Percentiles rank a stretch among this genome's conserved stretches.
Conservation (phyloP, 1,140 invertebrate genomes). For the Aphaenogaster ashmeadi region DNA sequence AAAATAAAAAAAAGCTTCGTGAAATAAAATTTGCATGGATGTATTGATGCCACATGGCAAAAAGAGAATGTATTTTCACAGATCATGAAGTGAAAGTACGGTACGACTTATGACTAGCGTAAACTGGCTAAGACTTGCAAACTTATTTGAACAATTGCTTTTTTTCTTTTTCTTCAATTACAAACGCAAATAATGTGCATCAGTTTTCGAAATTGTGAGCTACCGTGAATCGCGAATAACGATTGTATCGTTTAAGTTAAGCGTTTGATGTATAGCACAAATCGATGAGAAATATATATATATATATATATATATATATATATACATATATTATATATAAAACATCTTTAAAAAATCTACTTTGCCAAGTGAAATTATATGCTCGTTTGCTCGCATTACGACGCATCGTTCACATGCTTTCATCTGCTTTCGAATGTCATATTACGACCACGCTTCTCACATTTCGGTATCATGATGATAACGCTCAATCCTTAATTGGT, state of each 20-base stretch:
- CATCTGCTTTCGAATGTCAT: background rate
- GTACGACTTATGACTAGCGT: constrained; percentile 67
- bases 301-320: background rate
- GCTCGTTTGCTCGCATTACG: background rate
- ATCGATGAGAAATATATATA: background rate
- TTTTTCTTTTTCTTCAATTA: constrained; percentile 6
- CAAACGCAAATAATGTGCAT: background rate
- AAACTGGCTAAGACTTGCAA: constrained; percentile 64
- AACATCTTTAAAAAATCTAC: background rate
- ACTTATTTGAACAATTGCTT: background rate
- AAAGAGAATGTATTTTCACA: constrained; percentile 48
- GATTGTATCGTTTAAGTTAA: background rate
- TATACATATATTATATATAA: background rate
- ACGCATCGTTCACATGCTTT: background rate
- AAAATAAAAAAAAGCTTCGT: constrained; percentile 17
- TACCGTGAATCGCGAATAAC: constrained; percentile 10
- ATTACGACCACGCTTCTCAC: background rate
- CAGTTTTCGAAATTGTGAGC: background rate
- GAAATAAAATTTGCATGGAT: constrained; percentile 14
- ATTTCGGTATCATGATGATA: background rate
- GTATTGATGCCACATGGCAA: constrained; percentile 25
- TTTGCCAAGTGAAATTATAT: background rate
- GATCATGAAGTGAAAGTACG: constrained; percentile 36
- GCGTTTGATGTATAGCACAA: background rate
- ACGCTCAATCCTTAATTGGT: background rate